Conservation (phyloP, 1,140 invertebrate genomes). For the Elysia chlorotica region DNA sequence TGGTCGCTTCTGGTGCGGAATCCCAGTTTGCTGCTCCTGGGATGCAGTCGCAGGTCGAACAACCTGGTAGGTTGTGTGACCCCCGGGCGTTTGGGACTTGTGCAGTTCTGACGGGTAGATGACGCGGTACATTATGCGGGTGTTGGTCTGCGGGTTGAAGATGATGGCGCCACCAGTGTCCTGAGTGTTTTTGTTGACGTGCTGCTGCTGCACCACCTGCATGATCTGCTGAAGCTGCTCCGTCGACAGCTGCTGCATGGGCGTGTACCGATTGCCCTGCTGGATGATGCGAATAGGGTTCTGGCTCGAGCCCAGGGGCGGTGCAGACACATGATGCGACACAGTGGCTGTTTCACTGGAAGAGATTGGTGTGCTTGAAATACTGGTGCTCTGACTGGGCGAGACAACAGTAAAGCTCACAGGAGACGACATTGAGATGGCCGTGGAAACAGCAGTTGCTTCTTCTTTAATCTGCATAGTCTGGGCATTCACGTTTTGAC, state of each 20-base stretch:
- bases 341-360: constrained; percentile 6
- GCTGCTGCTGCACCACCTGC: constrained; percentile 66
- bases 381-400: no score
- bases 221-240: constrained; percentile 71
- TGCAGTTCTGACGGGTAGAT: constrained; percentile 63
- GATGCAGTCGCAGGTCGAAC: constrained; percentile 22
- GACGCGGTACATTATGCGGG: constrained; percentile 68
- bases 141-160: constrained; percentile 67
- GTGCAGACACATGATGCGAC: constrained; percentile 35
- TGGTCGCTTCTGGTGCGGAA: constrained; percentile 30
- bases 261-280: constrained; percentile 67
- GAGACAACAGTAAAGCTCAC: no score
- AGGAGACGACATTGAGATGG: no score
- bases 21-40: constrained; percentile 31
- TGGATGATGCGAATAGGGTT: constrained; percentile 73
- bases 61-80: constrained; percentile 20
- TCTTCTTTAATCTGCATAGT: no score
- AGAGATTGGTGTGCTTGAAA: background rate
- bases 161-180: constrained; percentile 58
- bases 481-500: no score
- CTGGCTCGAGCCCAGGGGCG: constrained; percentile 67
- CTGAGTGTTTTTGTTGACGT: constrained; percentile 50
- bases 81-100: constrained; percentile 30
- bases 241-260: constrained; percentile 67
- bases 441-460: background rate